Evolutionary conservation across 2,797 vertebrate species (phyloP).

Genomic region (Enteromius treurensis): DNA sequence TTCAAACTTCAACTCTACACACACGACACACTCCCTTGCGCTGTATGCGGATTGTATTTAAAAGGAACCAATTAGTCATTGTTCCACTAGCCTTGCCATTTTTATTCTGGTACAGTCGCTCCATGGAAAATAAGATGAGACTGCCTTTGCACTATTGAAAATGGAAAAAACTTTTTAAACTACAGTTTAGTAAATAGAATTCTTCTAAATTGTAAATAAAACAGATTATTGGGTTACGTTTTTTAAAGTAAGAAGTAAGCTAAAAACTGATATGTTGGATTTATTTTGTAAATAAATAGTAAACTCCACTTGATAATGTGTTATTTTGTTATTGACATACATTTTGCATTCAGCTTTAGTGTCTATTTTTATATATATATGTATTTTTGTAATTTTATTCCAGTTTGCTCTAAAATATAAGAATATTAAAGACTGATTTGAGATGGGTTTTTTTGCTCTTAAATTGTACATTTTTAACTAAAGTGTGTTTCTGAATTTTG

Average conservation of each 20-base stretch:
- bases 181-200: neutral
- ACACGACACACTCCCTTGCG: neutral
- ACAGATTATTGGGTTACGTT: neutral
- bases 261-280: neutral
- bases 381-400: neutral
- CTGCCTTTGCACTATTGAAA: neutral
- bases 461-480: neutral
- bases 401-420: neutral
- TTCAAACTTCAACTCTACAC: neutral
- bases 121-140: neutral
- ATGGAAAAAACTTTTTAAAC: neutral
- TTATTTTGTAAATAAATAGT: neutral
- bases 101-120: neutral
- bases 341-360: neutral
- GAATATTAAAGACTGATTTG: neutral
- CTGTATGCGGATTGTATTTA: constrained; percentile 13
- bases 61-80: constrained; percentile 21
- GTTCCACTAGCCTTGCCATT: constrained; percentile 11
- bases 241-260: neutral
- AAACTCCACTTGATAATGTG: neutral
- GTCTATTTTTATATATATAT: neutral
- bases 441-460: neutral
- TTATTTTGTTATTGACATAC: neutral
- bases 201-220: neutral
- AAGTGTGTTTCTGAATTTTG: neutral